Evolutionary conservation across 1,140 invertebrate genomes (phyloP), one percentile per base, ranked within the genome.

Genomic region (Acromyrmex heyeri): DNA sequence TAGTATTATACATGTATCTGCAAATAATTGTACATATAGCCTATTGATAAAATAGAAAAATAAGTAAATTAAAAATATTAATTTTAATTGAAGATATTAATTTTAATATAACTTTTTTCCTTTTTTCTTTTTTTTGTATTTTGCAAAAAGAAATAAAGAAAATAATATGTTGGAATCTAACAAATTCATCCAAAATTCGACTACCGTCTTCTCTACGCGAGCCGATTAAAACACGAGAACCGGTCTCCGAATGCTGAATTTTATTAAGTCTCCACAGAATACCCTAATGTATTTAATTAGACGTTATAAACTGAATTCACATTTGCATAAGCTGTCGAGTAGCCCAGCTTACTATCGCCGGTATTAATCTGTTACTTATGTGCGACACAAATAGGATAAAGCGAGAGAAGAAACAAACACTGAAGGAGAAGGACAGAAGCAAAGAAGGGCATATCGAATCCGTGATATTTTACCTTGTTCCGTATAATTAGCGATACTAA

Each of bases 401-500:
- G 67, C 44, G 53, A 82, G 57, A 24, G 21, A 53, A 55, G 62
- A 34, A 5, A 61, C 53, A 50, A 44, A 27, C n/a, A 12, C 7
- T 6, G 34, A 38, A 14, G 10, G 16, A 18, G 27, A 16, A 14
- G 21, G 38, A 24, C 14, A 24, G 12, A 12, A 7, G 21, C 12
- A 75, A 59, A 75, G 50, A 55, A 61, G 24, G 44, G 24, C 38
- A 64, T 78, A 78, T 34, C 72, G 34, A 78, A 24, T 67, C 57
- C 55, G 72, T 57, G 53, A 73, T 88, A 86, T 87, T 78, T 82
- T 55, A 27, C 55, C 27, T 62, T 88, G 86, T 88, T 91, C 70
- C 81, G 75, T 86, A 86, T 93, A 93, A 92, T 92, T 92, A 92
- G 86, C 75, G 86, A 87, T 92, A 93, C 91, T 92, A 93, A 93